A percentile compares a stretch with the other conserved stretches of the same genome.
Evolutionary conservation across 2,797 vertebrate species (phyloP).

Genomic region (Halcyon smyrnensis): DNA sequence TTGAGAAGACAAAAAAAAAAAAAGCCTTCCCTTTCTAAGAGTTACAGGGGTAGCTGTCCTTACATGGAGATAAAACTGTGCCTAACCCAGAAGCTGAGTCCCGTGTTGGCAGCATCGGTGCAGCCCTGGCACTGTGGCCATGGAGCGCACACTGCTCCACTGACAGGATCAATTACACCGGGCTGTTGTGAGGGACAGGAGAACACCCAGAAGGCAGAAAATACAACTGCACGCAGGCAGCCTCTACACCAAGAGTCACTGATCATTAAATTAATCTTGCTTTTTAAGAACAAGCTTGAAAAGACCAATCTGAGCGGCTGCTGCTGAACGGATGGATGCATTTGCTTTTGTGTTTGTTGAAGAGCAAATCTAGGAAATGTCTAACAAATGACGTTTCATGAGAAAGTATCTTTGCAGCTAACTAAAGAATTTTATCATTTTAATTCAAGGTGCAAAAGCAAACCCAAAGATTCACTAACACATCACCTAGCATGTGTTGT

Average conservation of each 20-base stretch:
- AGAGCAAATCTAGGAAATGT: not conserved
- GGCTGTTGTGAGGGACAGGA: not conserved
- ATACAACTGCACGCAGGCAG: not conserved
- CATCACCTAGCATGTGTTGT: not conserved
- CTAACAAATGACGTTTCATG: not conserved
- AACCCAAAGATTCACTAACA: not conserved
- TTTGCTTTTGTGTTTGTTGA: not conserved
- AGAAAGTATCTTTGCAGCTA: not conserved
- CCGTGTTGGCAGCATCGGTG: not conserved
- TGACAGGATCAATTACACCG: not conserved
- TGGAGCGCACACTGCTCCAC: fast-evolving
- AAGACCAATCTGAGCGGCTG: not conserved
- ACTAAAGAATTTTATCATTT: not conserved
- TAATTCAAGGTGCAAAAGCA: not conserved
- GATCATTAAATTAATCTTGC: not conserved
- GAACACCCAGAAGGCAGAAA: not conserved
- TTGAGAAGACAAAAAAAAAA: not conserved
- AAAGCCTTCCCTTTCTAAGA: not conserved
- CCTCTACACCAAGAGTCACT: not conserved
- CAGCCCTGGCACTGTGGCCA: not conserved
- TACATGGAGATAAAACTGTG: not conserved
- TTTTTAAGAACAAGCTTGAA: slow-evolving; percentile 5
- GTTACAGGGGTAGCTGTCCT: not conserved
- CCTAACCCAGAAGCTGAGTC: not conserved
- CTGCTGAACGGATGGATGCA: not conserved